These are phyloP conservation scores for Sinhomidia bicolor DNA, from an alignment of 2,888 invertebrate species.

Conservation along the genomic window DNA sequence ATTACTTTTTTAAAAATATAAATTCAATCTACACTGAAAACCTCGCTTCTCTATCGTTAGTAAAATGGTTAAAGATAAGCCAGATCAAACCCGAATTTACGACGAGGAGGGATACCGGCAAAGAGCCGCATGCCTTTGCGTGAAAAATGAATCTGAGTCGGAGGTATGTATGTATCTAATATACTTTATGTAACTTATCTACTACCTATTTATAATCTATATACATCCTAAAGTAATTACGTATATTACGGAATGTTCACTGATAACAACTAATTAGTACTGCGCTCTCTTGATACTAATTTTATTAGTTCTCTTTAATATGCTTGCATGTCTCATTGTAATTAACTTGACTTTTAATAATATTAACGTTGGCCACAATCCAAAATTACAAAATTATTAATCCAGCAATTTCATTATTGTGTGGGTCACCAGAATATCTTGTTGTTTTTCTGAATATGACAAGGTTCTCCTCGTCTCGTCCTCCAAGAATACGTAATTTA, in stretches of 20 bases:
- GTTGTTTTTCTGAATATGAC: constrained; percentile 52
- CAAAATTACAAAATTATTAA: constrained; percentile 9
- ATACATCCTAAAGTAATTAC: too few species aligned
- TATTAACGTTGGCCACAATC: too few species aligned
- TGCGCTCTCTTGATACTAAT: too few species aligned
- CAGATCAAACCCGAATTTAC: constrained; percentile 96
- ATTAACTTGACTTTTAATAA: too few species aligned
- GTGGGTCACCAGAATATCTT: constrained; percentile 47
- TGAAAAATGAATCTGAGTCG: constrained; percentile 94
- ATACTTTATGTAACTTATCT: not conserved
- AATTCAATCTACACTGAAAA: not conserved
- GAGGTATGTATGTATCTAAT: constrained; percentile 85
- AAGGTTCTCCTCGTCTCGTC: constrained; percentile 87
- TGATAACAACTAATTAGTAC: too few species aligned
- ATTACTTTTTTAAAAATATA: not conserved
- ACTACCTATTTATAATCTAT: not conserved
- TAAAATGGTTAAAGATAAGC: constrained; percentile 95
- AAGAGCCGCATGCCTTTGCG: constrained; percentile 98
- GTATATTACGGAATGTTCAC: too few species aligned
- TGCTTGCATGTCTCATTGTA: too few species aligned
- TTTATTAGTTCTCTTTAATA: too few species aligned
- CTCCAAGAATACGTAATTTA: constrained; percentile 82
- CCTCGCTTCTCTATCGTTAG: not conserved
- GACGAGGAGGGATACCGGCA: constrained; percentile 97
- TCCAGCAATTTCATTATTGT: constrained; percentile 24